Evolutionary conservation across 1,140 invertebrate genomes (phyloP).

Genomic region (Hylyphantes graminicola): DNA sequence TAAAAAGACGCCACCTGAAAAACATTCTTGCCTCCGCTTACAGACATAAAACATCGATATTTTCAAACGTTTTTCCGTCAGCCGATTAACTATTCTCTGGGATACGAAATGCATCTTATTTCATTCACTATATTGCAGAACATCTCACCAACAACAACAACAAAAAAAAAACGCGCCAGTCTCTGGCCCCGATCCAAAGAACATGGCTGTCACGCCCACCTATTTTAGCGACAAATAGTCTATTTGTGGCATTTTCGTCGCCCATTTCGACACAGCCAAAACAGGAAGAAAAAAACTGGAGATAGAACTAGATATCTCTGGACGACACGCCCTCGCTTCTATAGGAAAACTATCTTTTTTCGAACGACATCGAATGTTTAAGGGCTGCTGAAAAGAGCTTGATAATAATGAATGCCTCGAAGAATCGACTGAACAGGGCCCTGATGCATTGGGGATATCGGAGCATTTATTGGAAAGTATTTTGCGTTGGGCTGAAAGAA

Average conservation of each 20-base stretch:
- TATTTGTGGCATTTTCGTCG: slow-evolving; percentile 23
- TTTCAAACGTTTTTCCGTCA: not conserved
- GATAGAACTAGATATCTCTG: slow-evolving; percentile 17
- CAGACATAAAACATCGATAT: not conserved
- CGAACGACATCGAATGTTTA: not conserved
- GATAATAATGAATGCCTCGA: slow-evolving; percentile 3
- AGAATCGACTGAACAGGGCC: not conserved
- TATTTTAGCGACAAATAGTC: slow-evolving; percentile 41
- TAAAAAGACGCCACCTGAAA: too few species aligned
- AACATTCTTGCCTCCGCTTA: too few species aligned
- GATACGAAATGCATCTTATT: slow-evolving; percentile 23
- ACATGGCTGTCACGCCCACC: not conserved
- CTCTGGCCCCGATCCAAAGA: too few species aligned
- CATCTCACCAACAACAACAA: slow-evolving; percentile 4
- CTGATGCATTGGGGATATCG: slow-evolving; percentile 19
- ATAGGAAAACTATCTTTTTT: slow-evolving; percentile 41
- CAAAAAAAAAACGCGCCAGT: too few species aligned
- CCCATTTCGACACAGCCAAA: slow-evolving; percentile 7
- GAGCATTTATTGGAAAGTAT: slow-evolving; percentile 38
- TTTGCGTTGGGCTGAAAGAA: slow-evolving; percentile 4
- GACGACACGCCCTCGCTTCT: slow-evolving; percentile 6
- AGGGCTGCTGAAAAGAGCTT: slow-evolving; percentile 3
- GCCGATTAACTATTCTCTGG: slow-evolving; percentile 5
- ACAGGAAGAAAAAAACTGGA: not conserved
- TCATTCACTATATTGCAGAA: slow-evolving; percentile 17